Base-by-base conservation (phyloP, 1,140 invertebrate species). In the Hestina assimilis region DNA sequence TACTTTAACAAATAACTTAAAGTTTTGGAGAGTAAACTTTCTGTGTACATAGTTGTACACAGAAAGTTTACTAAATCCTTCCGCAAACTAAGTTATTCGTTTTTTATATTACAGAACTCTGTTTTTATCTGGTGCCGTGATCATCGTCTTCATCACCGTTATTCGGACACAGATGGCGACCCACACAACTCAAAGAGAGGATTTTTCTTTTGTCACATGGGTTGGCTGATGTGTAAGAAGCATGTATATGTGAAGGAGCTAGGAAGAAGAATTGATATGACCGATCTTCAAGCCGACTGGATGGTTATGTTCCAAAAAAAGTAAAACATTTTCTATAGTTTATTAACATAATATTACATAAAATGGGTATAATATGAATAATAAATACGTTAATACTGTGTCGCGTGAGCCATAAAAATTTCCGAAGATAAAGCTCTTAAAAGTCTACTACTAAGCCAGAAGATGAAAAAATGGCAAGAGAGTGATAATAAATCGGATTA, bases 241-340 rank as follows among this genome's bases (percentile, higher is more conserved):
- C 92, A 93, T 72, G 92, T 92, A 0, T 87, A 90, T 7, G 91
- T 96, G 19, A 92, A 90, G 64, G 89, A 79, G 83, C 89, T 63
- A 20, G 89, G 81, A 51, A 86, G 56, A 61, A 94, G 11, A 41
- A 92, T 99, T 17, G 94, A 95, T 51, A 84, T 91, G 88, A 91
- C 89, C 11, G 95, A 96, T 75, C 74, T 96, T 5, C 80, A 91
- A 66, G 90, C 89, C 8, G 95, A 96, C 79, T 91, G 91, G 50
- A 89, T 95, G 33, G 90, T 95, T n/a, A 91, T 90, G 83, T 92
- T 93, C 47, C 94, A 96, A 72, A 91, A 92, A 72, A 94, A 89
- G 91, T 92, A 87, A n/a, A 24, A 21, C 17, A 14, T 11, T 12
- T 31, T 31, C 7, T 28, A n/a, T 26, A 6, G 6, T 28, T 9